Conservation (phyloP, 2,113 vertebrate species). For the Hippopotamus amphibius region DNA sequence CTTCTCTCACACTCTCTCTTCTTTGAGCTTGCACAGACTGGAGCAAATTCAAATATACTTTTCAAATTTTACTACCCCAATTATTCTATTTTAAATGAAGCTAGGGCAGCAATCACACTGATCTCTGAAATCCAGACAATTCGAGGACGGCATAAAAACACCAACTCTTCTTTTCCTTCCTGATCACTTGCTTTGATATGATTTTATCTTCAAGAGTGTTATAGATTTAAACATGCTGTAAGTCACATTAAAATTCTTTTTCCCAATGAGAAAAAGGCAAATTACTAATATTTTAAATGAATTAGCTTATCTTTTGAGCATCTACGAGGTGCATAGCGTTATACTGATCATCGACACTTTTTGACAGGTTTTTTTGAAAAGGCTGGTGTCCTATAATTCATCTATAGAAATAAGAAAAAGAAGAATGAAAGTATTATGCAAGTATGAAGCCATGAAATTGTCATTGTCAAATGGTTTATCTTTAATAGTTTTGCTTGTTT, state of each 20-base stretch:
- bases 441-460: not conserved
- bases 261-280: slow-evolving; percentile 78
- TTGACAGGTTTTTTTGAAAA: slow-evolving; percentile 6
- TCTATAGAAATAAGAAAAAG: slow-evolving; percentile 8
- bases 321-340: not conserved
- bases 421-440: not conserved
- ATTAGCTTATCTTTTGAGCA: not conserved
- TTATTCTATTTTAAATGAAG: slow-evolving; percentile 87
- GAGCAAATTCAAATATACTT: slow-evolving; percentile 87
- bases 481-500: slow-evolving; percentile 33
- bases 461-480: not conserved
- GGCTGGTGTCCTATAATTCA: not conserved
- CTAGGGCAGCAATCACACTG: slow-evolving; percentile 75
- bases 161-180: slow-evolving; percentile 80
- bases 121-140: slow-evolving; percentile 82
- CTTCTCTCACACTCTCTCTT: slow-evolving; percentile 60
- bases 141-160: slow-evolving; percentile 83
- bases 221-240: slow-evolving; percentile 81
- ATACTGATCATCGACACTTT: not conserved
- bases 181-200: slow-evolving; percentile 81
- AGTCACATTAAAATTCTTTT: slow-evolving; percentile 80
- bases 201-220: slow-evolving; percentile 84
- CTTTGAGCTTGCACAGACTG: slow-evolving; percentile 72
- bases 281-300: slow-evolving; percentile 76
- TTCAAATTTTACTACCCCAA: slow-evolving; percentile 83